These are phyloP conservation scores for Malurus leucopterus DNA, from an alignment of 2,797 vertebrate genomes.

Conservation along the genomic window DNA sequence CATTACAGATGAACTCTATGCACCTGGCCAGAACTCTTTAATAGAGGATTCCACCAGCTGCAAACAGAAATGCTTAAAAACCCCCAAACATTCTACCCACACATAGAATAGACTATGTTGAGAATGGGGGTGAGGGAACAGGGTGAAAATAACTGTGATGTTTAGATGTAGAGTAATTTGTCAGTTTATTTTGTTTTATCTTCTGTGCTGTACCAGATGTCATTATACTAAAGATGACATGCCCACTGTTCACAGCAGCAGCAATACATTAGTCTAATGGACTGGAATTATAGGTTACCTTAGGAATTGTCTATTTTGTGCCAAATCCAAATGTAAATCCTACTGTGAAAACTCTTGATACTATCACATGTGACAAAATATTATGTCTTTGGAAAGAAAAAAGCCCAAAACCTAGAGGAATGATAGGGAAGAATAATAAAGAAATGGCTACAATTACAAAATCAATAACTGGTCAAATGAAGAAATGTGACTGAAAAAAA, in stretches of 20 bases:
- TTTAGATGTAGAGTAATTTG: slow-evolving; percentile 9
- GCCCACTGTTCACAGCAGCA: slow-evolving; percentile 62
- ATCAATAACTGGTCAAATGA: background rate
- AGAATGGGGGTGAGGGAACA: background rate
- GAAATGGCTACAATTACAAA: background rate
- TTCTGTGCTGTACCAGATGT: slow-evolving; percentile 22
- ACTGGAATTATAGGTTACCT: slow-evolving; percentile 64
- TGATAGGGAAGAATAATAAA: background rate
- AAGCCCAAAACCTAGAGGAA: background rate
- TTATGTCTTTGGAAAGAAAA: background rate
- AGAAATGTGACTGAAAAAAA: background rate
- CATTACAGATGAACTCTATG: background rate
- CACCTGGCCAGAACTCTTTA: background rate
- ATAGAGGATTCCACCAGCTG: background rate
- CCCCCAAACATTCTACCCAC: background rate
- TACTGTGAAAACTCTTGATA: slow-evolving; percentile 58
- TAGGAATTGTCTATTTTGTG: slow-evolving; percentile 59
- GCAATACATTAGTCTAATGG: slow-evolving; percentile 71
- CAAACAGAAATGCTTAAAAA: background rate
- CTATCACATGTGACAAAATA: slow-evolving; percentile 61
- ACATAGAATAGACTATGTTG: background rate
- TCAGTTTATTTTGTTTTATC: slow-evolving; percentile 57
- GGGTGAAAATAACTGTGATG: background rate
- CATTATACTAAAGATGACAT: slow-evolving; percentile 59
- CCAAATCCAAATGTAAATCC: slow-evolving; percentile 60